phyloP scores from a whole-genome alignment of 2,888 invertebrate genomes.

The Craniophora ligustri region DNA sequence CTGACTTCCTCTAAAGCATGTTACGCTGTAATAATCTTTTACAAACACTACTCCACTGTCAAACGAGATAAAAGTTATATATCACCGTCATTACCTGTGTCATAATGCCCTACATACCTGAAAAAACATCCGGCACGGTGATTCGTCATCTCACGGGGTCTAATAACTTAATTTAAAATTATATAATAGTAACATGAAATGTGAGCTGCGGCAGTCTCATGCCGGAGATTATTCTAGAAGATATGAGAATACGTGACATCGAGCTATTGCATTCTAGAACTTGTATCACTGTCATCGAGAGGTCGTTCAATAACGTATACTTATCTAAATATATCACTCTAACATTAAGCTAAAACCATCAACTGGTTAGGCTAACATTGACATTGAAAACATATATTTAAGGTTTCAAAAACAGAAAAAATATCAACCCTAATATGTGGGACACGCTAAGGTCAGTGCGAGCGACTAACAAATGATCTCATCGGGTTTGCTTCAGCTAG shows the following conservation, averaged over 20 bases:
- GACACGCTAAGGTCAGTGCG: constrained; percentile 64
- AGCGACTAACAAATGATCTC: constrained; percentile 70
- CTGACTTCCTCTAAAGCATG: constrained; percentile 24
- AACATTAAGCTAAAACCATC: no score
- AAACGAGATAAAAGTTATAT: constrained; percentile 69
- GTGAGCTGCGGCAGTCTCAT: constrained; percentile 12
- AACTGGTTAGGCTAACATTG: no score
- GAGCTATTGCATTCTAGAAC: no score
- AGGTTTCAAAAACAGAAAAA: no score
- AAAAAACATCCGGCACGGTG: constrained; percentile 74
- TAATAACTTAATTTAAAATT: constrained; percentile 34
- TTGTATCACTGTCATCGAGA: neutral
- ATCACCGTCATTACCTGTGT: constrained; percentile 61
- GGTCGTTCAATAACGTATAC: no score
- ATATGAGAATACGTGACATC: no score
- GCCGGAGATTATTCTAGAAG: neutral
- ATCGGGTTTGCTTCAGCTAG: constrained; percentile 57
- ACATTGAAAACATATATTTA: no score
- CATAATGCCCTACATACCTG: constrained; percentile 73
- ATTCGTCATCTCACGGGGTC: constrained; percentile 57
- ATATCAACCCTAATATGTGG: constrained; percentile 57
- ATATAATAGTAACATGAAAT: constrained; percentile 30
- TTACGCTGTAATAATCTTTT: constrained; percentile 41
- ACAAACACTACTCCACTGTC: constrained; percentile 53
- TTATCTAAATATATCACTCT: no score